Evolutionary conservation across 1,140 invertebrate species (phyloP).

Genomic region (Sinella curviseta): DNA sequence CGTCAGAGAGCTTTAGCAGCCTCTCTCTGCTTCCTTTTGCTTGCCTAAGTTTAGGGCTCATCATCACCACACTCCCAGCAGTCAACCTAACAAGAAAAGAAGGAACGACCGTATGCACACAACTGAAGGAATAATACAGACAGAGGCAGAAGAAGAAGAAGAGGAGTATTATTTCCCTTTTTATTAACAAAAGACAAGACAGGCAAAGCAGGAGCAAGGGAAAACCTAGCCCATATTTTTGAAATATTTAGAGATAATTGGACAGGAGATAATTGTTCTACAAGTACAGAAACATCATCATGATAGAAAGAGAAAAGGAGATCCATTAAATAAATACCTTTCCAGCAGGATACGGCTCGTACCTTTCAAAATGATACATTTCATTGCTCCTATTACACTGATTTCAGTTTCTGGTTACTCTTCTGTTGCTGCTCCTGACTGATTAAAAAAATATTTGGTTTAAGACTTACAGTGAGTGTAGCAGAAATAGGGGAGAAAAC

Average conservation of each 20-base stretch:
- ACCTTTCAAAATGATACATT: neutral
- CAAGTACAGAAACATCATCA: neutral
- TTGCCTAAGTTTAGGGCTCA: neutral
- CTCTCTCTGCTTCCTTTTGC: neutral
- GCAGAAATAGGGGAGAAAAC: too few relatives aligned
- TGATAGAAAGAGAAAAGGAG: neutral
- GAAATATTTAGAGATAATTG: conserved; percentile 15
- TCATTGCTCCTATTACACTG: neutral
- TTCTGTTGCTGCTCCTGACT: neutral
- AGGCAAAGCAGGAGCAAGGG: neutral
- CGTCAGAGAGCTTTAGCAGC: neutral
- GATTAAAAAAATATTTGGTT: neutral
- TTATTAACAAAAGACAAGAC: neutral
- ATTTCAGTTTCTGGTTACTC: neutral
- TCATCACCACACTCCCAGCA: conserved; percentile 2
- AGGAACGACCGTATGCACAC: neutral
- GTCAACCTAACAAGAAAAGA: neutral
- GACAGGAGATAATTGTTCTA: neutral
- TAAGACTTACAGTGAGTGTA: too few relatives aligned
- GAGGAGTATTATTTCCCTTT: neutral
- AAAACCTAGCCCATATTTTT: conserved; percentile 17
- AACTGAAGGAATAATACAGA: neutral
- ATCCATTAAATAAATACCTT: neutral
- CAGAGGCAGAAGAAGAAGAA: neutral
- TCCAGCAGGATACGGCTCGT: neutral